These are phyloP conservation scores for Zelleria hepariella DNA, from an alignment of 2,888 invertebrate genomes.

Conservation along the genomic window DNA sequence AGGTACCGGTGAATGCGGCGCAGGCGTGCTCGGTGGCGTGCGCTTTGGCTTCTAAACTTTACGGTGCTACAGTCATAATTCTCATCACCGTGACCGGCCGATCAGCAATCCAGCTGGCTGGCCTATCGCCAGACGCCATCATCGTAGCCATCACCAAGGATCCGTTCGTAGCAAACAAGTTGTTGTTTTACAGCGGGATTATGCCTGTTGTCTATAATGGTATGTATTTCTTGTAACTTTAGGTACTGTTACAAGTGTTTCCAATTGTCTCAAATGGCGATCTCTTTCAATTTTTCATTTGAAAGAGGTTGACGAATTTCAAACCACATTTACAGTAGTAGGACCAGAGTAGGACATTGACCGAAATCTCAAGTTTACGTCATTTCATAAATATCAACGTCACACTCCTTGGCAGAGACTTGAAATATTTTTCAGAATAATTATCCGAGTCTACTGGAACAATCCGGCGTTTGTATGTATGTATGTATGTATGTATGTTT, in stretches of 20 bases:
- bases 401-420: too few relatives aligned
- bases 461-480: too few relatives aligned
- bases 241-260: neutral
- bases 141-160: conserved; percentile 23
- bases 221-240: neutral
- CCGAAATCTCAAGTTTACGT: too few relatives aligned
- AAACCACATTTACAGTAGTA: too few relatives aligned
- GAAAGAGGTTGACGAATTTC: too few relatives aligned
- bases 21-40: conserved; percentile 22
- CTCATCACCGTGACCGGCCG: neutral
- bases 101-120: neutral
- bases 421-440: too few relatives aligned
- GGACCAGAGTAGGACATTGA: too few relatives aligned
- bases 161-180: conserved; percentile 60
- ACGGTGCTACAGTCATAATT: neutral
- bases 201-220: conserved; percentile 35
- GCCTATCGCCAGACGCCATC: conserved; percentile 14
- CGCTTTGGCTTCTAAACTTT: conserved; percentile 18
- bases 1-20: conserved; percentile 27
- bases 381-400: too few relatives aligned
- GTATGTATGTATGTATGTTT: too few relatives aligned
- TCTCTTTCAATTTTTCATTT: neutral
- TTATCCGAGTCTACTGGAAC: too few relatives aligned
- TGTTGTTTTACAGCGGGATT: conserved; percentile 57
- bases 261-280: neutral